Evolutionary conservation across 2,797 vertebrate species (phyloP), one percentile per base, ranked within the genome.

Genomic region (Chrosomus eos): DNA sequence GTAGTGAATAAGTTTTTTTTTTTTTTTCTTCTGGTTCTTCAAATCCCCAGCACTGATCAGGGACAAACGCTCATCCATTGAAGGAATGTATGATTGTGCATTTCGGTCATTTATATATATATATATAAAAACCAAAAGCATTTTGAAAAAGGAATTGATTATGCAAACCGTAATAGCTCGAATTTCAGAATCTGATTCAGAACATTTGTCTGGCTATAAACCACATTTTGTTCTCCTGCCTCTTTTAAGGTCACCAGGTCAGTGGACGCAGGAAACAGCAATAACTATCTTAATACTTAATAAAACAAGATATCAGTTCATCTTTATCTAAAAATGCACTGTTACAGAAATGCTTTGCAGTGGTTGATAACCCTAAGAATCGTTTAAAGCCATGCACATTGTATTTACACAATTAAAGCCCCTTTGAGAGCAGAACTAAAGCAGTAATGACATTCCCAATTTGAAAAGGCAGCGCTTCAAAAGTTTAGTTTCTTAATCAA

Each of bases 71-170:
- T 90, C 89, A 91, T 92, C 93, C 90, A 86, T 92, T 90, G 91
- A 92, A 88, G 93, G 92, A 93, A 94, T 92, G 93, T 92, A 94
- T 93, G 93, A 92, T 93, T 93, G 88, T 89, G 89, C 90, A 90
- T 91, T 90, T 92, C 92, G 91, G 89, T 92, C 92, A 91, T 93
- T 90, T 92, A 90, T 92, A 88, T 21, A 18, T 53, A 19, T 5
- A 6, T 31, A 26, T 13, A 72, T 48, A 33, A 1, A 38, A 81
- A 81, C 81, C 89, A 92, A 93, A 93, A 92, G 90, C 92, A 90
- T 92, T 85, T 83, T 75, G 60, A 93, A 89, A 92, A 91, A 82
- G 89, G 85, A 93, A 79, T 83, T 26, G 77, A 88, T 85, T 90
- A 88, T 90, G 87, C 87, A 90, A 90, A 90, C 75, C 11, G 76